Conservation (phyloP, 1,140 invertebrate genomes). For the Lasioglossum albipes region DNA sequence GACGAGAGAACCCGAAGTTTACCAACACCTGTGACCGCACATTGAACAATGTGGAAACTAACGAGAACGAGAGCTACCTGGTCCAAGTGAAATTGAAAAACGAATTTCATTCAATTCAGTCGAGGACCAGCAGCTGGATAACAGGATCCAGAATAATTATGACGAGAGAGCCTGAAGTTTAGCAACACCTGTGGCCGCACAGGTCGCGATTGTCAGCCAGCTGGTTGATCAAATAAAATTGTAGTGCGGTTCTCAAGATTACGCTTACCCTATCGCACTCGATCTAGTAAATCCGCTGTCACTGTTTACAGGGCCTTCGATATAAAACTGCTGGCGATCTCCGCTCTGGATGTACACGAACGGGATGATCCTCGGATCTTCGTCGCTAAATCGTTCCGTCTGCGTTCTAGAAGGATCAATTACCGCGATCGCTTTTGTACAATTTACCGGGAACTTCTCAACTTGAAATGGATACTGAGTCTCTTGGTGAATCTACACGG, state of each 20-base stretch:
- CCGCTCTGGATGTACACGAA: conserved; percentile 37
- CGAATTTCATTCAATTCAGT: too few species aligned
- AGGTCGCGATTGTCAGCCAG: background rate
- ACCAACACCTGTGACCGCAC: too few species aligned
- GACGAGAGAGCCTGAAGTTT: too few species aligned
- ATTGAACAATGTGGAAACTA: too few species aligned
- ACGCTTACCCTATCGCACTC: conserved; percentile 48
- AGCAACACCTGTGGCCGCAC: too few species aligned
- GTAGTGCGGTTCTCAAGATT: background rate
- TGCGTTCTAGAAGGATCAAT: conserved; percentile 20
- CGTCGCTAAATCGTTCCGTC: conserved; percentile 28
- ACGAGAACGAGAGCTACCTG: too few species aligned
- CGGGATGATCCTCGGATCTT: conserved; percentile 26
- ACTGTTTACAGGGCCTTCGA: conserved; percentile 13
- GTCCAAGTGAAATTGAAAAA: too few species aligned
- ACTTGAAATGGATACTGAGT: too few species aligned
- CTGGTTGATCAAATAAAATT: background rate
- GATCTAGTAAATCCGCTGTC: conserved; percentile 38
- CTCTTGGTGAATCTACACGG: background rate
- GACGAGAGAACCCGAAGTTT: too few species aligned
- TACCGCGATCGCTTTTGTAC: background rate
- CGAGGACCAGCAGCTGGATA: background rate
- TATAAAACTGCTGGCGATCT: conserved; percentile 23
- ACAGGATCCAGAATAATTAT: background rate
- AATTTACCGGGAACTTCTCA: too few species aligned